Percentiles rank a stretch among this genome's conserved stretches.
These are phyloP conservation scores for Reticulitermes speratus DNA, from an alignment of 1,140 invertebrate genomes.

Conservation along the genomic window DNA sequence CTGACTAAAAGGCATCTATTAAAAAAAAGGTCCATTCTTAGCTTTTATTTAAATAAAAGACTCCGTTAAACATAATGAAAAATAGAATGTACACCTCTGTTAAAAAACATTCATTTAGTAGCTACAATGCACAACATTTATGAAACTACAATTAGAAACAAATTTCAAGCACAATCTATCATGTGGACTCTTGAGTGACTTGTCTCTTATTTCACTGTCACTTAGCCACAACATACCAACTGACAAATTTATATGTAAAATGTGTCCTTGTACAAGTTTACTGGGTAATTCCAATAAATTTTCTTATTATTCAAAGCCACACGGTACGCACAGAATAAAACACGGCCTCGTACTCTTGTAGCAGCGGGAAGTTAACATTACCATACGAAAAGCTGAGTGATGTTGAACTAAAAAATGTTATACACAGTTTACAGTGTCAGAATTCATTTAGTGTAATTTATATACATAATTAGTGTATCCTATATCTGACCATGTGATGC, in stretches of 20 bases:
- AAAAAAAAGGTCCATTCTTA: background rate
- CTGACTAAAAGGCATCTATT: background rate
- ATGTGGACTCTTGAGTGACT: too few relatives aligned
- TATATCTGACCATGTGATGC: background rate
- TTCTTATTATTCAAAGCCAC: background rate
- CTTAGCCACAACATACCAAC: too few relatives aligned
- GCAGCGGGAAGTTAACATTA: background rate
- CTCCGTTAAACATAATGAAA: background rate
- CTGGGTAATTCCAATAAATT: background rate
- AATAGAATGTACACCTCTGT: background rate
- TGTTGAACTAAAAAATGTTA: background rate
- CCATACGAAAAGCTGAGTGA: background rate
- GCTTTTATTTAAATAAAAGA: constrained; percentile 13
- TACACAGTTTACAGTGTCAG: background rate
- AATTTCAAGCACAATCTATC: too few relatives aligned
- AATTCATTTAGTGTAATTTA: background rate
- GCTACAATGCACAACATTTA: background rate
- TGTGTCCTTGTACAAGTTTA: background rate
- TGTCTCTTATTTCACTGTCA: background rate
- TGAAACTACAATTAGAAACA: too few relatives aligned
- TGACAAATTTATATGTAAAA: too few relatives aligned
- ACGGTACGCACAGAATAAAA: too few relatives aligned
- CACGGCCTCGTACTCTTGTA: too few relatives aligned
- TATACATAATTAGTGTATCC: background rate
- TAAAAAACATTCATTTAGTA: background rate